Percentiles rank a stretch among this genome's conserved stretches.
These are phyloP conservation scores for Tor tambroides DNA, from an alignment of 2,113 vertebrate species.

Conservation along the genomic window DNA sequence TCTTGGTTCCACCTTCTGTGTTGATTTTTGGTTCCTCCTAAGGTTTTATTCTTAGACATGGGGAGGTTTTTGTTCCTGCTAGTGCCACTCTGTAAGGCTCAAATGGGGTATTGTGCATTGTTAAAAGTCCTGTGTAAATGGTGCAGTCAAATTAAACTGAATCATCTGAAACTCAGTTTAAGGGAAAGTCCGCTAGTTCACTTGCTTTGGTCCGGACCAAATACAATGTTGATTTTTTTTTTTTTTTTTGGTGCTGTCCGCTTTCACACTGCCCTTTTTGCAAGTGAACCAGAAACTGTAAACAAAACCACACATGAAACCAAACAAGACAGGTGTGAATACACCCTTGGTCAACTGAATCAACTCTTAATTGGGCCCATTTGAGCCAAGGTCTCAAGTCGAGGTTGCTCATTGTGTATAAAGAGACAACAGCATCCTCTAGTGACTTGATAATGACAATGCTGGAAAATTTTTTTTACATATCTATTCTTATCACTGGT, in stretches of 20 bases:
- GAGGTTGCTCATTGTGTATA: neutral
- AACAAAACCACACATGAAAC: no score
- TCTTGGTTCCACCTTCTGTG: neutral
- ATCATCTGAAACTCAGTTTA: neutral
- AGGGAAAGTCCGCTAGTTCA: no score
- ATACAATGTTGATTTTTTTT: no score
- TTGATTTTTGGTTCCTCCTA: neutral
- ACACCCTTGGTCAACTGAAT: neutral
- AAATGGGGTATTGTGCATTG: neutral
- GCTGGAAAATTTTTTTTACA: neutral
- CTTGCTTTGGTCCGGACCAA: no score
- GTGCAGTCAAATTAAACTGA: neutral
- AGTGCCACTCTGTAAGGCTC: neutral
- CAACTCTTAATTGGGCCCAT: neutral
- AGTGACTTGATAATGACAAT: neutral
- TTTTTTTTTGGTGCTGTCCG: no score
- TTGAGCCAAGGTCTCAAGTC: neutral
- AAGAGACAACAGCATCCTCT: slow-evolving; percentile 19
- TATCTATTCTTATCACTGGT: neutral
- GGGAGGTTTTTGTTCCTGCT: neutral
- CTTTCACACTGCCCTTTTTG: no score
- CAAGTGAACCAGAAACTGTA: no score
- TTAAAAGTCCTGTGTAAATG: neutral
- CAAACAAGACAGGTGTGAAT: no score
- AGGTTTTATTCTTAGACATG: neutral